Evolutionary conservation across 2,797 vertebrate species (phyloP).

Genomic region (Bradypus variegatus): DNA sequence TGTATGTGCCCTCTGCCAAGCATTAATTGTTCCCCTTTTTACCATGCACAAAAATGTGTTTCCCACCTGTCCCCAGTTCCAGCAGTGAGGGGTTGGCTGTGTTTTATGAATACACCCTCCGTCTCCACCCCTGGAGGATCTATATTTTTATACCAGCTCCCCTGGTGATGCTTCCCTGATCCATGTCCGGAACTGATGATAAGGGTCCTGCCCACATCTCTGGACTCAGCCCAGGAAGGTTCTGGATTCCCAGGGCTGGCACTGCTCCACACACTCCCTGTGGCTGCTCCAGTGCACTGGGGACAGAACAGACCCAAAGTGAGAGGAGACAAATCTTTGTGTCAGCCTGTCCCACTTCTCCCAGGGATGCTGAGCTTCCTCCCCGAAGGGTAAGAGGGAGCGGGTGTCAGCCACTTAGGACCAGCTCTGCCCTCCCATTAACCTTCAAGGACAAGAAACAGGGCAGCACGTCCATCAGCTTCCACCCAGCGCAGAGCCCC

Average conservation of each 20-base stretch:
- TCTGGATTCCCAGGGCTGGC: no score
- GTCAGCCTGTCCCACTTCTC: background rate
- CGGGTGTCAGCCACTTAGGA: accelerated
- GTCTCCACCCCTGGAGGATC: background rate
- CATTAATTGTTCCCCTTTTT: background rate
- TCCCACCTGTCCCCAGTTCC: background rate
- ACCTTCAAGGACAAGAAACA: background rate
- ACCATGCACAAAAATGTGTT: accelerated
- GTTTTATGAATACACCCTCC: accelerated
- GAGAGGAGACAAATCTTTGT: background rate
- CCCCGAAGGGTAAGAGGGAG: background rate
- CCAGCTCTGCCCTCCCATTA: background rate
- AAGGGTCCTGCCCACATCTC: background rate
- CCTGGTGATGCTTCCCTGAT: accelerated
- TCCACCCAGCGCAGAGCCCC: background rate
- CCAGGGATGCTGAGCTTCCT: background rate
- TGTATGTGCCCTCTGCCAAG: background rate
- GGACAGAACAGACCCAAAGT: background rate
- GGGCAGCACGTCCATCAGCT: background rate
- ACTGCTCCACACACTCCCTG: accelerated
- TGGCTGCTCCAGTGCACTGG: background rate
- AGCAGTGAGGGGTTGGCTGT: accelerated
- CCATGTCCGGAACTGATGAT: background rate
- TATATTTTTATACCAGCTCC: accelerated
- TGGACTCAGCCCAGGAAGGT: background rate